Conservation (phyloP, 2,888 invertebrate genomes). For the Drosophila fungiperda region DNA sequence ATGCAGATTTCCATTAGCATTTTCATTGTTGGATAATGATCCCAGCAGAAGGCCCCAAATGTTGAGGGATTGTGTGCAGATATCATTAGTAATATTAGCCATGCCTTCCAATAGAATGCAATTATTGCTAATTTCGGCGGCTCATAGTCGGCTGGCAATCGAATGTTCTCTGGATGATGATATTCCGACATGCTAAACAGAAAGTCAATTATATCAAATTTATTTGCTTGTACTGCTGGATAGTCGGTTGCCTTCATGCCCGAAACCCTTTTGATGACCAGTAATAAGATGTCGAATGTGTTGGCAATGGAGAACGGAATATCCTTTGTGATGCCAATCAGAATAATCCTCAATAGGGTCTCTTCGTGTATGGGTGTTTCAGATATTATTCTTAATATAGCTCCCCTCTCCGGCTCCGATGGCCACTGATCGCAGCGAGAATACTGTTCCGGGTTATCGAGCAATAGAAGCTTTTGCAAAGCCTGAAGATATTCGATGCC, state of each 20-base stretch:
- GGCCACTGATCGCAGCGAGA: conserved; percentile 95
- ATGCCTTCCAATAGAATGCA: conserved; percentile 97
- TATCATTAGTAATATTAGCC: conserved; percentile 94
- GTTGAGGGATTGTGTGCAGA: conserved; percentile 96
- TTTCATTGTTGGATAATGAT: conserved; percentile 94
- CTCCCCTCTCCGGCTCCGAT: conserved; percentile 93
- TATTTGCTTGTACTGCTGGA: conserved; percentile 90
- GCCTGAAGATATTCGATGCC: conserved; percentile 91
- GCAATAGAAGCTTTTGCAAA: conserved; percentile 91
- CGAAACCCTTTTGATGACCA: conserved; percentile 93
- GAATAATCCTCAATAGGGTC: conserved; percentile 92
- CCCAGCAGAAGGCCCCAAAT: conserved; percentile 95
- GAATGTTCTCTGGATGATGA: conserved; percentile 96
- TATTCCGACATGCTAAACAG: conserved; percentile 96
- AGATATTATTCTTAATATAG: conserved; percentile 91
- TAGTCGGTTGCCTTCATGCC: conserved; percentile 90
- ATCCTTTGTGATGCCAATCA: conserved; percentile 91
- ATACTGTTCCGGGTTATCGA: conserved; percentile 92
- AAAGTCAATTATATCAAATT: conserved; percentile 94
- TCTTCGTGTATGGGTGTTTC: conserved; percentile 96
- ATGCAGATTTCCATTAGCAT: conserved; percentile 98
- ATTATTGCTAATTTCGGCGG: conserved; percentile 96
- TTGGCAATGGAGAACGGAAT: conserved; percentile 93
- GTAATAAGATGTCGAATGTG: conserved; percentile 94
- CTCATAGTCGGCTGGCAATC: conserved; percentile 91